Evolutionary conservation across 2,113 vertebrate genomes (phyloP), one percentile per base, ranked within the genome.

Genomic region (Callocephalon fimbriatum): DNA sequence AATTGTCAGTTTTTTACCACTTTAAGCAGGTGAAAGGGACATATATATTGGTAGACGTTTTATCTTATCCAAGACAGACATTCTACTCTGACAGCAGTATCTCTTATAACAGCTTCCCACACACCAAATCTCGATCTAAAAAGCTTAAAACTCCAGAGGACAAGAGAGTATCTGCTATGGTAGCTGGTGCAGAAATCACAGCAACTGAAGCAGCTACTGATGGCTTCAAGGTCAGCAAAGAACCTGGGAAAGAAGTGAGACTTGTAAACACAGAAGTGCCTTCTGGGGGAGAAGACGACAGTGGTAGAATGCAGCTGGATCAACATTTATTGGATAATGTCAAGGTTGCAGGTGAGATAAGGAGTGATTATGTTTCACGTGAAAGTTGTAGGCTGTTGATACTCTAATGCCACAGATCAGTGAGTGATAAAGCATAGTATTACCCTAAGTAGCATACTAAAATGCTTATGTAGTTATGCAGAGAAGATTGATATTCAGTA

Each of bases 111-210:
- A 99, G 99, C 97, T 97, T 97, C 81, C 98, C 97, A 85, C 98
- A 98, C 40, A 97, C 95, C 75, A 98, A 98, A 92, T 98, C 99
- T 97, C 98, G 97, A 96, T 99, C 99, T 97, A 99, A 99, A 98
- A 99, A 98, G 86, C 98, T 99, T 96, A 98, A 99, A 98, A 98
- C 98, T 93, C 98, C 97, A 84, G 97, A 97, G 74, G 89, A 98
- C 56, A 98, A 98, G 96, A 97, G 98, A 95, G 86, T 98, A 14
- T 97, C 98, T 87, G 95, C 91, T 90, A 9, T 97, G 89, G 97
- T 97, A 53, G 92, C 84, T 84, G 94, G 91, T 87, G 90, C 98
- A 61, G 95, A 97, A 95, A 93, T 97, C 51, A 71, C 67, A 92
- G 94, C 38, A 31, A 68, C 84, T 96, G 93, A 95, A 97, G 65